phyloP scores from a whole-genome alignment of 2,888 invertebrate genomes.

The Perithous albicinctus region DNA sequence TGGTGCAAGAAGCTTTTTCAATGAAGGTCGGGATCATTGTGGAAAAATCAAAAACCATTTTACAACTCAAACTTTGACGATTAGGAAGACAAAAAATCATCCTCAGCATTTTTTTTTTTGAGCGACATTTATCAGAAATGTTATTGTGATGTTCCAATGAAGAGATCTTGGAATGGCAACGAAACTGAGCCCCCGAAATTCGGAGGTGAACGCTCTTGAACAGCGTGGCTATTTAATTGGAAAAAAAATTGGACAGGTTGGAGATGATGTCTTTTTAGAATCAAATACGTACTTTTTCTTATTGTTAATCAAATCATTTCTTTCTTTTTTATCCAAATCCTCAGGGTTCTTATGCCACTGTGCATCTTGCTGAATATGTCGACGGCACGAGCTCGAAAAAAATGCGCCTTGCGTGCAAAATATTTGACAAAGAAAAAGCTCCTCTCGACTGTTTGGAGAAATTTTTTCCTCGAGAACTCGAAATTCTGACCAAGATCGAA shows the following conservation, averaged over 20 bases:
- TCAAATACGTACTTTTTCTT: background rate
- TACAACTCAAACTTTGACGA: slow-evolving; percentile 50
- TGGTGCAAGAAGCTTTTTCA: slow-evolving; percentile 73
- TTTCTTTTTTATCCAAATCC: background rate
- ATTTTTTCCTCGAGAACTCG: slow-evolving; percentile 97
- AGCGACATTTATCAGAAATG: background rate
- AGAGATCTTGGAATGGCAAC: slow-evolving; percentile 87
- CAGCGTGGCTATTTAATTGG: slow-evolving; percentile 94
- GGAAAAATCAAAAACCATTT: slow-evolving; percentile 63
- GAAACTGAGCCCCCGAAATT: slow-evolving; percentile 91
- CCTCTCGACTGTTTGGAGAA: slow-evolving; percentile 95
- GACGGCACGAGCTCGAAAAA: slow-evolving; percentile 90
- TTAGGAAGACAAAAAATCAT: slow-evolving; percentile 26
- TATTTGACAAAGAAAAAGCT: slow-evolving; percentile 95
- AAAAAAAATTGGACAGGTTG: slow-evolving; percentile 92
- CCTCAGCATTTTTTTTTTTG: background rate
- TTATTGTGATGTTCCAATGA: slow-evolving; percentile 75
- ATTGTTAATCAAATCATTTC: background rate
- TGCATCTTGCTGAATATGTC: slow-evolving; percentile 93
- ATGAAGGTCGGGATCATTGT: slow-evolving; percentile 69
- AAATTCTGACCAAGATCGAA: slow-evolving; percentile 94
- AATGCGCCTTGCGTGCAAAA: slow-evolving; percentile 94
- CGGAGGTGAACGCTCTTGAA: slow-evolving; percentile 94
- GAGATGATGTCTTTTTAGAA: slow-evolving; percentile 8
- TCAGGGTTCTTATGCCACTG: slow-evolving; percentile 95